Conservation (phyloP, 2,113 vertebrate species). For the Pedetes capensis region DNA sequence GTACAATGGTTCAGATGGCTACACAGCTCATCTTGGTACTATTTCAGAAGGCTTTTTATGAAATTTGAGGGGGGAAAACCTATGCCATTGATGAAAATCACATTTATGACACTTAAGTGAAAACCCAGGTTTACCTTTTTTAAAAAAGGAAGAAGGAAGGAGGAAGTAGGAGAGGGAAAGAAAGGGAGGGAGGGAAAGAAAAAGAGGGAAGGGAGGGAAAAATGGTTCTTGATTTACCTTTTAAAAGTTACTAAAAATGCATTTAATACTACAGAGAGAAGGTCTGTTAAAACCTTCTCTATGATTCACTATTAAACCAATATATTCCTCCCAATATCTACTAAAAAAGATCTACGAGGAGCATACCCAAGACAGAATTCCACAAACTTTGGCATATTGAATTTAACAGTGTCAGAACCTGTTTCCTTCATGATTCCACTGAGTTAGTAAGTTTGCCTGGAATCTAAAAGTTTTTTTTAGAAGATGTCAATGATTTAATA, state of each 20-base stretch:
- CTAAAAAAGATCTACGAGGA: not conserved
- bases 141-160: too few relatives aligned
- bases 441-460: not conserved
- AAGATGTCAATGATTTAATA: not conserved
- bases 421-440: not conserved
- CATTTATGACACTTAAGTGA: not conserved
- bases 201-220: too few relatives aligned
- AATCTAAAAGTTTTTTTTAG: not conserved
- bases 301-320: not conserved
- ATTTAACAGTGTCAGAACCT: constrained; percentile 21
- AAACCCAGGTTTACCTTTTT: too few relatives aligned
- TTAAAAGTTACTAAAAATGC: constrained; percentile 28
- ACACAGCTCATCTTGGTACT: not conserved
- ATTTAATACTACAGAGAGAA: not conserved
- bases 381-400: not conserved
- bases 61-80: not conserved
- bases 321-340: not conserved
- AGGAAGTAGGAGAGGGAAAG: too few relatives aligned
- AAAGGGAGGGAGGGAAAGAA: too few relatives aligned
- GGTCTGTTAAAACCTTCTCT: not conserved
- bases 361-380: not conserved
- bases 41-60: not conserved
- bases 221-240: constrained; percentile 33
- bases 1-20: not conserved
- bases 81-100: not conserved